Percentiles rank a stretch among this genome's conserved stretches.
phyloP scores from a whole-genome alignment of 1,140 invertebrate species.

The Aleiodes sp. region DNA sequence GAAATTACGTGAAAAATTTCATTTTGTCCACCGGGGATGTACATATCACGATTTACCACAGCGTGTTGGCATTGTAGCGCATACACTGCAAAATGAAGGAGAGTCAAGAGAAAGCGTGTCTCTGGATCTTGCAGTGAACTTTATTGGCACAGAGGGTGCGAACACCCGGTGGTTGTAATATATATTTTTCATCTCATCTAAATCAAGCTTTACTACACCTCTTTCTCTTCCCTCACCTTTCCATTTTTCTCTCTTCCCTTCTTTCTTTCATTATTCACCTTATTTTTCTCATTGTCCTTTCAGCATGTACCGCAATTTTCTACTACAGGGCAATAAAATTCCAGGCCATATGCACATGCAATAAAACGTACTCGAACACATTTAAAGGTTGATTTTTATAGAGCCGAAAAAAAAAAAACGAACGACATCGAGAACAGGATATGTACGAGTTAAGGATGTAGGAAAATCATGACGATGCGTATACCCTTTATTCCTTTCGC shows the following conservation, averaged over 20 bases:
- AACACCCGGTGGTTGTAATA: slow-evolving; percentile 25
- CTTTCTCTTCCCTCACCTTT: slow-evolving; percentile 20
- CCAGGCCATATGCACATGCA: neutral
- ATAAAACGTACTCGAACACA: neutral
- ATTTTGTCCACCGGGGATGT: neutral
- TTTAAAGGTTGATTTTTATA: slow-evolving; percentile 22
- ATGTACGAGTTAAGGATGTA: slow-evolving; percentile 14
- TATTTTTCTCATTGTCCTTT: neutral
- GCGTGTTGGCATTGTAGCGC: neutral
- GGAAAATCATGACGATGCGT: slow-evolving; percentile 40
- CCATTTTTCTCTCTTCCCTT: neutral
- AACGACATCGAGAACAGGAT: neutral
- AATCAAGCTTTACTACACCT: slow-evolving; percentile 33
- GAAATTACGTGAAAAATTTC: too few relatives aligned
- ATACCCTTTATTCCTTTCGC: slow-evolving; percentile 28
- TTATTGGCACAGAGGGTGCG: slow-evolving; percentile 23
- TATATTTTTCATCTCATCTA: slow-evolving; percentile 43
- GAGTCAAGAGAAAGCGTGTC: slow-evolving; percentile 11
- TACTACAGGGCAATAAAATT: slow-evolving; percentile 7
- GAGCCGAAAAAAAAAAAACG: slow-evolving; percentile 16
- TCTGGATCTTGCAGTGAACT: slow-evolving; percentile 2
- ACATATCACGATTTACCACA: slow-evolving; percentile 19
- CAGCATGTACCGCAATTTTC: neutral
- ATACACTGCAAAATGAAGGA: slow-evolving; percentile 11
- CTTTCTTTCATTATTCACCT: neutral